phyloP scores from a whole-genome alignment of 2,888 invertebrate species.

The Ceramica pisi region DNA sequence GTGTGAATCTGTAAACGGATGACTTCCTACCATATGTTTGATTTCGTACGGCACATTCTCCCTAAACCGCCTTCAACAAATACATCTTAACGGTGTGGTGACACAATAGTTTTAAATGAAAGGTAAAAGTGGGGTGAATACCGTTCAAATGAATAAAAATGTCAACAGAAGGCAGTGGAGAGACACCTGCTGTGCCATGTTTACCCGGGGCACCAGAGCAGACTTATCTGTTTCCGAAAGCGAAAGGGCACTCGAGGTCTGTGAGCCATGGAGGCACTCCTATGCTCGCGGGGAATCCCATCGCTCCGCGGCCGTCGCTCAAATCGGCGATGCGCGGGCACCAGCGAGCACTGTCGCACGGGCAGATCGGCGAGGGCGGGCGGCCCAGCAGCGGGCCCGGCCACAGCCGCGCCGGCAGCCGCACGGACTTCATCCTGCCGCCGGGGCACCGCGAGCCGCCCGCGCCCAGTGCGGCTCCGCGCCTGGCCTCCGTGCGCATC shows the following conservation, averaged over 20 bases:
- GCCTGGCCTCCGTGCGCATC: constrained; percentile 87
- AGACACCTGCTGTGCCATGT: constrained; percentile 88
- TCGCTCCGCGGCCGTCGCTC: constrained; percentile 92
- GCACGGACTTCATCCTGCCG: constrained; percentile 97
- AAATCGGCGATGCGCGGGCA: constrained; percentile 94
- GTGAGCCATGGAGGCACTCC: constrained; percentile 95
- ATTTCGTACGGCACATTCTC: constrained; percentile 76
- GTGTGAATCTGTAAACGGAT: constrained; percentile 85
- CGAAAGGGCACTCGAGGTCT: constrained; percentile 94
- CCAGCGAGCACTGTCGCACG: constrained; percentile 96
- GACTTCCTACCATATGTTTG: constrained; percentile 88
- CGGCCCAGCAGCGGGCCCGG: constrained; percentile 89
- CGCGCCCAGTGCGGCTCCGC: constrained; percentile 84
- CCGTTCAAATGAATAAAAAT: constrained; percentile 92
- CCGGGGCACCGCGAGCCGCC: constrained; percentile 94
- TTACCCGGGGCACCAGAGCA: constrained; percentile 89
- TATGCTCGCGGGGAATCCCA: constrained; percentile 84
- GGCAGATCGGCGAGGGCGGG: constrained; percentile 94
- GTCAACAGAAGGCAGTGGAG: constrained; percentile 93
- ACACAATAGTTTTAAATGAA: constrained; percentile 86
- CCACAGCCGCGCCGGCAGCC: constrained; percentile 95
- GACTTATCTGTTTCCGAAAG: constrained; percentile 89
- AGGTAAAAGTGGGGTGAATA: constrained; percentile 80
- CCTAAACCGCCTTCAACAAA: constrained; percentile 62
- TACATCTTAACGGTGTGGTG: constrained; percentile 73